These are phyloP conservation scores for Chaitophorus viminalis DNA, from an alignment of 2,888 invertebrate genomes.

Conservation along the genomic window DNA sequence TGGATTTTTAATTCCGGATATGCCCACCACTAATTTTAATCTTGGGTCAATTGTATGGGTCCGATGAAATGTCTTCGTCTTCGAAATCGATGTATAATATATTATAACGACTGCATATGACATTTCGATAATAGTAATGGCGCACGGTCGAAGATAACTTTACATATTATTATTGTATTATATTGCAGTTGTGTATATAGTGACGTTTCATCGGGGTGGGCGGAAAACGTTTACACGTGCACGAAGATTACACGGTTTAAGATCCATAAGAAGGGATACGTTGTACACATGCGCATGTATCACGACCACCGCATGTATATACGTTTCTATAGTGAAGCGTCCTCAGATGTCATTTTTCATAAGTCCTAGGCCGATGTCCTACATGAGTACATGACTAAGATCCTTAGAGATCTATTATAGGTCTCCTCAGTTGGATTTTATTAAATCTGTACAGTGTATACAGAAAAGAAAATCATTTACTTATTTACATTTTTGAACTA, in stretches of 20 bases:
- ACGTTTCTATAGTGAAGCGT: too few species aligned
- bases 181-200: background rate
- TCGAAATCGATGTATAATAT: background rate
- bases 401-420: too few species aligned
- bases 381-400: too few species aligned
- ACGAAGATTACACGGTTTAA: background rate
- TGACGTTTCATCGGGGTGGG: background rate
- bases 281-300: background rate
- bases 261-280: background rate
- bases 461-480: too few species aligned
- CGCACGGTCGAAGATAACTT: too few species aligned
- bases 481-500: too few species aligned
- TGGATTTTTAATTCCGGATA: too few species aligned
- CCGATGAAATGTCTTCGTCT: background rate
- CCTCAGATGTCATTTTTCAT: too few species aligned
- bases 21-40: too few species aligned
- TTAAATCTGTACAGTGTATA: too few species aligned
- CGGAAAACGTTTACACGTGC: background rate
- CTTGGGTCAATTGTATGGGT: background rate
- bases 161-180: background rate
- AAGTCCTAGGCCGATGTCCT: too few species aligned
- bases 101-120: background rate
- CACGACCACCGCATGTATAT: background rate
- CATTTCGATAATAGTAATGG: background rate
- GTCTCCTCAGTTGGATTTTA: too few species aligned